Conservation (phyloP, 2,797 vertebrate genomes). For the Poliocrania exsul region DNA sequence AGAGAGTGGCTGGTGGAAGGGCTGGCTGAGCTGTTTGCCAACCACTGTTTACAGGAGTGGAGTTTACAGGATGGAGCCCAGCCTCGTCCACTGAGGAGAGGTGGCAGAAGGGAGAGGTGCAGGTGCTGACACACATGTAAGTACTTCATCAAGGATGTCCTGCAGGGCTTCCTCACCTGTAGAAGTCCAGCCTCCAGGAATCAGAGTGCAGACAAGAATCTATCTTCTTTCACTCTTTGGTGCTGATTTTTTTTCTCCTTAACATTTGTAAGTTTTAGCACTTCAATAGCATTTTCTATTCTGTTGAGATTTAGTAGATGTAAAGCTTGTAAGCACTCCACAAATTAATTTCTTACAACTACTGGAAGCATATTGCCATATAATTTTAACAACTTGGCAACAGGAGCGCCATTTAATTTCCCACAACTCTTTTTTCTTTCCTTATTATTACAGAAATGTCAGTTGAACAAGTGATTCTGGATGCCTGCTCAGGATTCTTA, state of each 20-base stretch:
- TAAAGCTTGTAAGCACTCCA: conserved; percentile 65
- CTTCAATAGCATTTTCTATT: conserved; percentile 60
- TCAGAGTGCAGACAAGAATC: background rate
- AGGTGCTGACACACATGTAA: background rate
- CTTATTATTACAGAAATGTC: conserved; percentile 65
- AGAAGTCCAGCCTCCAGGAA: background rate
- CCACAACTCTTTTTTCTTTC: conserved; percentile 66
- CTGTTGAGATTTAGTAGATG: conserved; percentile 60
- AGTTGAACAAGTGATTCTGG: conserved; percentile 62
- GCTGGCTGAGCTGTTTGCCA: background rate
- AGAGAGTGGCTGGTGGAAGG: background rate
- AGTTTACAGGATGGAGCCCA: background rate
- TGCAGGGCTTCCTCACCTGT: background rate
- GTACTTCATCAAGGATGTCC: background rate
- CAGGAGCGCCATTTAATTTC: conserved; percentile 59
- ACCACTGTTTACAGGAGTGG: background rate
- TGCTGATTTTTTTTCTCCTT: conserved; percentile 9
- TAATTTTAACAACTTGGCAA: conserved; percentile 69
- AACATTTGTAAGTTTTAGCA: conserved; percentile 32
- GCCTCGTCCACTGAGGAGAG: background rate
- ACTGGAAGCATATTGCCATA: conserved; percentile 65
- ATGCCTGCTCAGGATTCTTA: conserved; percentile 42
- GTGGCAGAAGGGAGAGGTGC: background rate
- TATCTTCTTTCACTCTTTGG: conserved; percentile 22
- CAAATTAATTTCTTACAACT: conserved; percentile 71